A percentile compares a stretch with the other conserved stretches of the same genome.
Evolutionary conservation across 1,140 invertebrate genomes (phyloP).

Genomic region (Aradophagus sp.): DNA sequence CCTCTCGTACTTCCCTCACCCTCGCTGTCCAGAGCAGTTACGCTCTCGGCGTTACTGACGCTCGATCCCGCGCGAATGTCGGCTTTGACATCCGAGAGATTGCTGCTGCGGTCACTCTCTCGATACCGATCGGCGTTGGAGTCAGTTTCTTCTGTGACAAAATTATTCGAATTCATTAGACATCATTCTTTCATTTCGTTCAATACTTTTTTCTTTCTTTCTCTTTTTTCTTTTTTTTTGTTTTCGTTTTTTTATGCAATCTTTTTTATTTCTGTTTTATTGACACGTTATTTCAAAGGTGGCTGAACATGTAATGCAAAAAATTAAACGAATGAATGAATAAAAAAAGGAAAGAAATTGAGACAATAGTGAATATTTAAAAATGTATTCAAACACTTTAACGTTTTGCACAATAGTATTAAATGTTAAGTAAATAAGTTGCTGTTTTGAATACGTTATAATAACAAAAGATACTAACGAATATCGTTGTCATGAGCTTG

Average conservation of each 20-base stretch:
- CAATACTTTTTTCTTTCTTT: slow-evolving; percentile 8
- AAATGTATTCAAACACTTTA: too few relatives aligned
- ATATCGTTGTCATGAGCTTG: slow-evolving; percentile 72
- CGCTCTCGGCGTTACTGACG: slow-evolving; percentile 81
- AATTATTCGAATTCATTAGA: too few relatives aligned
- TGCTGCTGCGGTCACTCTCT: slow-evolving; percentile 90
- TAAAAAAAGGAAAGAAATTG: too few relatives aligned
- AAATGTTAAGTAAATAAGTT: too few relatives aligned
- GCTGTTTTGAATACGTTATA: too few relatives aligned
- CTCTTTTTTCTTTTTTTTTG: not conserved
- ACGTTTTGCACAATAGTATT: too few relatives aligned
- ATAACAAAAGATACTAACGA: slow-evolving; percentile 70
- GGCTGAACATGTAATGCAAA: too few relatives aligned
- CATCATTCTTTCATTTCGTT: slow-evolving; percentile 25
- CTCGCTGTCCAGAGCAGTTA: slow-evolving; percentile 77
- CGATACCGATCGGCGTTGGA: slow-evolving; percentile 87
- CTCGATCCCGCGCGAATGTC: slow-evolving; percentile 90
- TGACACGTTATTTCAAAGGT: too few relatives aligned
- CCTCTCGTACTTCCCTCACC: slow-evolving; percentile 73
- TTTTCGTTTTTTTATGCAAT: too few relatives aligned
- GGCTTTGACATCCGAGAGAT: slow-evolving; percentile 91
- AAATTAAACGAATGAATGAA: too few relatives aligned
- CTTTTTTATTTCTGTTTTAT: too few relatives aligned
- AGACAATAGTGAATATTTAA: too few relatives aligned
- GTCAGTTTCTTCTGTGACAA: slow-evolving; percentile 74